Evolutionary conservation across 1,140 invertebrate species (phyloP).

Genomic region (Drosophila trapezifrons): DNA sequence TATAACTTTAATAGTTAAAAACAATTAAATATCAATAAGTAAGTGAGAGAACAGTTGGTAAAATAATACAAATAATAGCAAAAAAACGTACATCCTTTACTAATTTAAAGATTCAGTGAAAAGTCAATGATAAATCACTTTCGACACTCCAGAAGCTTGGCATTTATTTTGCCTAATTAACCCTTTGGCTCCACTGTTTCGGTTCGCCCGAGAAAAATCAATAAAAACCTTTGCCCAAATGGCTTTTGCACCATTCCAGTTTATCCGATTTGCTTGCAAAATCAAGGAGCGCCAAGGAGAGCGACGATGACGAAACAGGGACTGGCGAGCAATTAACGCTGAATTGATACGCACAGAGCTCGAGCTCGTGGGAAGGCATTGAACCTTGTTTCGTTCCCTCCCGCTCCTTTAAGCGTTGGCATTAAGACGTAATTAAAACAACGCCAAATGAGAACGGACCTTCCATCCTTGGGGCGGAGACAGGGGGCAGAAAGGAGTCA

Average conservation of each 20-base stretch:
- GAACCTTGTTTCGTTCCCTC: slow-evolving; percentile 40
- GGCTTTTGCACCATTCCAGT: slow-evolving; percentile 67
- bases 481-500: slow-evolving; percentile 51
- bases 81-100: background rate
- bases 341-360: slow-evolving; percentile 71
- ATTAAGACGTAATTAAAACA: slow-evolving; percentile 83
- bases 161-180: slow-evolving; percentile 10
- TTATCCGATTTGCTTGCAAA: slow-evolving; percentile 61
- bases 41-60: background rate
- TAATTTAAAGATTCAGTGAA: background rate
- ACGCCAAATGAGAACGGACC: slow-evolving; percentile 56
- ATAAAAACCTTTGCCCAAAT: slow-evolving; percentile 70
- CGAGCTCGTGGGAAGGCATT: slow-evolving; percentile 42
- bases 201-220: slow-evolving; percentile 40
- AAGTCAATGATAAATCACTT: background rate
- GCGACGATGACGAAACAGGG: slow-evolving; percentile 8
- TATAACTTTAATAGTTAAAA: background rate
- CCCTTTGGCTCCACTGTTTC: slow-evolving; percentile 24
- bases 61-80: background rate
- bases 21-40: background rate
- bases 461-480: slow-evolving; percentile 2
- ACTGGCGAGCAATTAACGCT: slow-evolving; percentile 71
- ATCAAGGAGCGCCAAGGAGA: slow-evolving; percentile 34
- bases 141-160: background rate
- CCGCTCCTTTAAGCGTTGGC: slow-evolving; percentile 61